Conservation (phyloP, 2,113 vertebrate species). For the Xyliphius kryptos region DNA sequence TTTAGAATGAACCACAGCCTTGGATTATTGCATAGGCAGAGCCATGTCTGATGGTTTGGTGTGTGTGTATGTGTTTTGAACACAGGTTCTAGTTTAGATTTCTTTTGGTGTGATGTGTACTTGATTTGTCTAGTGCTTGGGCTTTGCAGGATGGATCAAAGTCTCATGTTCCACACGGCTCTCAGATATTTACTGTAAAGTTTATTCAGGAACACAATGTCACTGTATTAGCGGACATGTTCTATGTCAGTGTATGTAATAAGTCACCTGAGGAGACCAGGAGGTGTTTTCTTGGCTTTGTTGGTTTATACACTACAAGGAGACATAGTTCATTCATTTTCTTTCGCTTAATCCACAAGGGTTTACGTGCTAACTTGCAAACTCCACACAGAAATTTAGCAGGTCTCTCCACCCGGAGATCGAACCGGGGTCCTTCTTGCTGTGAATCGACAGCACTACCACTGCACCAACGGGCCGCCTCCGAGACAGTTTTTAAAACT, state of each 20-base stretch:
- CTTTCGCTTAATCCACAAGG: too few species aligned
- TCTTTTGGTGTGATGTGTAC: slow-evolving; percentile 10
- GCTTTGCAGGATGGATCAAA: neutral
- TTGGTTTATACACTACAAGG: neutral
- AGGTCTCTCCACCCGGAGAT: too few species aligned
- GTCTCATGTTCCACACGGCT: neutral
- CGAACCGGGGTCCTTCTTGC: too few species aligned
- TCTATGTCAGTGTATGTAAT: neutral
- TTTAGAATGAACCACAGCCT: too few species aligned
- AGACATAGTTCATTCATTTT: neutral
- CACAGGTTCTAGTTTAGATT: slow-evolving; percentile 1
- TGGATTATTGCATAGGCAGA: too few species aligned
- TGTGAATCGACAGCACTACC: too few species aligned
- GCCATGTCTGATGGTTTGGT: too few species aligned
- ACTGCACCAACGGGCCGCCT: too few species aligned
- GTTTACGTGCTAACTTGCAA: too few species aligned
- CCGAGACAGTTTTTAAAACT: too few species aligned
- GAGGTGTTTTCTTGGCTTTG: neutral
- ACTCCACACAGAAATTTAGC: too few species aligned
- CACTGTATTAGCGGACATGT: neutral
- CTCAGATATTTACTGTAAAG: neutral
- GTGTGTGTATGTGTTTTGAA: neutral
- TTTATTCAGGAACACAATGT: neutral
- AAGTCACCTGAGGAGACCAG: neutral
- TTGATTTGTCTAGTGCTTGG: neutral